Evolutionary conservation across 2,888 invertebrate species (phyloP).

Genomic region (Eristalis intricaria): DNA sequence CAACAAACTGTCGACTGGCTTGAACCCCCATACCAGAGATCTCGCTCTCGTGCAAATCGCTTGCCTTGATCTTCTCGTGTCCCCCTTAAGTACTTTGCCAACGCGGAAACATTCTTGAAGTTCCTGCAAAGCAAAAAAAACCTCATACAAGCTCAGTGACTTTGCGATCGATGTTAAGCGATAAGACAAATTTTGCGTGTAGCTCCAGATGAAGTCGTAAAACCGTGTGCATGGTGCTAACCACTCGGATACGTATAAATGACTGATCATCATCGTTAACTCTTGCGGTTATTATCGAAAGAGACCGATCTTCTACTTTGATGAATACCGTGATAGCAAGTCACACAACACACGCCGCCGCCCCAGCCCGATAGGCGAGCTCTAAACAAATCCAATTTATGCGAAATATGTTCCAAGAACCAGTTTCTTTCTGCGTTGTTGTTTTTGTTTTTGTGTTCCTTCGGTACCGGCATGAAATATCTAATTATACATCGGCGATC

Average conservation of each 20-base stretch:
- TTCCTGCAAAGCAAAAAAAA: neutral
- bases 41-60: neutral
- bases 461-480: neutral
- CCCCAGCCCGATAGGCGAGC: neutral
- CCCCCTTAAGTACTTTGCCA: neutral
- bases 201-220: neutral
- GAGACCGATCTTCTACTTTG: neutral
- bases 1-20: neutral
- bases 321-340: neutral
- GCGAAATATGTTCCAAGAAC: neutral
- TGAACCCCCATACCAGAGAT: neutral
- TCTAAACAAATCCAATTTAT: neutral
- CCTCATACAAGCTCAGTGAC: too few relatives aligned
- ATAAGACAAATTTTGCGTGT: neutral
- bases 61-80: neutral
- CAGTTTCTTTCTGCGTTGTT: neutral
- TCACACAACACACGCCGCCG: neutral
- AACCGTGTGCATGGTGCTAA: neutral
- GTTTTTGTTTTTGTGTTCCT: neutral
- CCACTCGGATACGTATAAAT: neutral
- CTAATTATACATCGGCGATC: constrained; percentile 2
- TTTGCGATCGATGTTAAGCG: too few relatives aligned
- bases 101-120: neutral
- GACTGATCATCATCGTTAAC: neutral
- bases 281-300: neutral